Percentiles rank a stretch among this genome's conserved stretches.
These are phyloP conservation scores for Columba livia DNA, from an alignment of 2,113 vertebrate species.

Conservation along the genomic window DNA sequence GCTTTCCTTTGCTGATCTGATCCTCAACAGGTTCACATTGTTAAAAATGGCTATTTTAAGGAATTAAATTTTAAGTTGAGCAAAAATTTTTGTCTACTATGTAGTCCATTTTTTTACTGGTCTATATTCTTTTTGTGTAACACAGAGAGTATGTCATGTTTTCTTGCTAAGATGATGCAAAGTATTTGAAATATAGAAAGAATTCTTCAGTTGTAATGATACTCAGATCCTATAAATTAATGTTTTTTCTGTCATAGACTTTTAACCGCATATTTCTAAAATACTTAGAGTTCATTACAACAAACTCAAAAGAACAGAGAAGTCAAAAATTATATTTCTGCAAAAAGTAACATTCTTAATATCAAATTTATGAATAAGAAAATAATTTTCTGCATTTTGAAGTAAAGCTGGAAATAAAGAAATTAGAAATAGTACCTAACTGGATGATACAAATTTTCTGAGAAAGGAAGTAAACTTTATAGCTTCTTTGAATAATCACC, in stretches of 20 bases:
- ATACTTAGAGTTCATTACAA: not conserved
- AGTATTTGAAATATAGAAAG: not conserved
- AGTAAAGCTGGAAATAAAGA: not conserved
- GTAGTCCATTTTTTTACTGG: not conserved
- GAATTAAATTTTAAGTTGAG: not conserved
- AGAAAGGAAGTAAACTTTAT: not conserved
- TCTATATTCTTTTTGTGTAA: not conserved
- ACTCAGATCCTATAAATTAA: not conserved
- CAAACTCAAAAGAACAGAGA: not conserved
- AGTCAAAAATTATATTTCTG: not conserved
- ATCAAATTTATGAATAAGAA: not conserved
- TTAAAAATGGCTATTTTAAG: not conserved
- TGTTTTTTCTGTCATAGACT: not conserved
- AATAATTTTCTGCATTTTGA: not conserved
- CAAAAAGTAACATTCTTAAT: not conserved
- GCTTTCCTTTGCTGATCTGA: not conserved
- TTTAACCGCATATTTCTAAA: not conserved
- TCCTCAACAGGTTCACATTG: not conserved
- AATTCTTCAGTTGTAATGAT: not conserved
- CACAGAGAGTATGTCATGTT: not conserved
- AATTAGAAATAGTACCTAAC: not conserved
- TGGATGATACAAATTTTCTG: not conserved
- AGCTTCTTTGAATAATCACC: not conserved
- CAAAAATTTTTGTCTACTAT: not conserved
- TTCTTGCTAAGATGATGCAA: not conserved